phyloP scores from a whole-genome alignment of 1,140 invertebrate genomes.

The Cotesia vestalis region DNA sequence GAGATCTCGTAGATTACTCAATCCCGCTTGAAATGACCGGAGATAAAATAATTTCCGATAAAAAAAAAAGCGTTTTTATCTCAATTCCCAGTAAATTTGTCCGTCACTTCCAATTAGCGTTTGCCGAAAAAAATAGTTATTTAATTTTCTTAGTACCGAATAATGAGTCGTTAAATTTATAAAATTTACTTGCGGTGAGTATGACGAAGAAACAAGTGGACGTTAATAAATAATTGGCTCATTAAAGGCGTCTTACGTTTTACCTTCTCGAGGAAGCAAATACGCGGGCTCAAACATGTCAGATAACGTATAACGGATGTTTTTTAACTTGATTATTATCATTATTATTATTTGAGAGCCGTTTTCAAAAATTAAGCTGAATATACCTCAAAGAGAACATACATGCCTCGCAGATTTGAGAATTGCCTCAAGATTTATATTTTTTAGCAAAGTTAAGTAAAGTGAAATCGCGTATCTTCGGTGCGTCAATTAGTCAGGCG shows the following conservation, averaged over 20 bases:
- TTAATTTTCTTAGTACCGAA: no score
- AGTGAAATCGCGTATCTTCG: slow-evolving; percentile 44
- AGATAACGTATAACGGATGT: slow-evolving; percentile 34
- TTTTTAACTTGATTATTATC: neutral
- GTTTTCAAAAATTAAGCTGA: neutral
- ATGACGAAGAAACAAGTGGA: neutral
- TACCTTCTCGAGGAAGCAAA: slow-evolving; percentile 32
- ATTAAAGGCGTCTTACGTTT: slow-evolving; percentile 47
- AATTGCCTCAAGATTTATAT: slow-evolving; percentile 15
- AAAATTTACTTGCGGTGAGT: neutral
- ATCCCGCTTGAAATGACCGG: no score
- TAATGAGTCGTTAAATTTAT: no score
- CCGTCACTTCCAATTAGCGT: no score
- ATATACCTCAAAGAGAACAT: neutral
- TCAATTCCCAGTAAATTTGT: no score
- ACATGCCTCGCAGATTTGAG: neutral
- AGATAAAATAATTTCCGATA: no score
- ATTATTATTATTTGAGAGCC: no score
- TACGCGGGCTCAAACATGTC: slow-evolving; percentile 30
- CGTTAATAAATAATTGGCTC: slow-evolving; percentile 54
- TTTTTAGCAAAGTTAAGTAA: neutral
- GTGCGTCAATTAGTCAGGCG: slow-evolving; percentile 52
- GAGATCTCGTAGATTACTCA: no score
- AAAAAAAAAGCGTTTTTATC: no score
- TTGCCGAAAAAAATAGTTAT: no score